Evolutionary conservation across 2,888 invertebrate genomes (phyloP), one percentile per base, ranked within the genome.

Genomic region (Nemotelus nigrinus): DNA sequence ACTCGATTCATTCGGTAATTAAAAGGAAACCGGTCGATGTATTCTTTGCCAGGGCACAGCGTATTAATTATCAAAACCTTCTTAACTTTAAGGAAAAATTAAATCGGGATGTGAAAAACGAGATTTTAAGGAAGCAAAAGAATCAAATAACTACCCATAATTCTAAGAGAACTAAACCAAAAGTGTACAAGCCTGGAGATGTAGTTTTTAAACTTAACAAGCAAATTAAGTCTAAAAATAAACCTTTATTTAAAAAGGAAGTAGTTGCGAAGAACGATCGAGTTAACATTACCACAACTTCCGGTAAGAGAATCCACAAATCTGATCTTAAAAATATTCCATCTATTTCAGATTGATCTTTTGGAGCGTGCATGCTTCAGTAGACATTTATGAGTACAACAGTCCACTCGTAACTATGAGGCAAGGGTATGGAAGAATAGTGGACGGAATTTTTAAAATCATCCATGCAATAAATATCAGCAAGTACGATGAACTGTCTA

Each of bases 1-100:
- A 80, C 67, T 68, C 80, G 0, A 58, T 81, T 8, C 80, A 81
- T 8, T 81, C 81, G 0, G 80, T 81, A 0, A 81, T 78, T 0
- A 76, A 78, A 8, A 45, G 43, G 39, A 81, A 77, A 74, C 81
- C 80, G 0, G 53, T 48, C 1, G 81, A 81, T 10, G 64, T 80
- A 55, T 80, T 81, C 71, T 79, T 81, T 10, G 80, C 80, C 8
- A 75, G 80, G n/a, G n/a, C 60, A 2, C 63, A 67, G 45, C 43
- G 71, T 3, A 53, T 76, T 3, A 78, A 78, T 47, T 78, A 48
- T 60, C 78, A 78, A 60, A 70, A 76, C 25, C 41, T 78, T 3
- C 2, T 57, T 43, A 25, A 71, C 10, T 71, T 71, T 45, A 41
- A 41, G n/a, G 41, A 25, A 43, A 71, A 57, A 55, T n/a, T 71